Evolutionary conservation across 2,888 invertebrate species (phyloP).

Genomic region (Petrolisthes manimaculis): DNA sequence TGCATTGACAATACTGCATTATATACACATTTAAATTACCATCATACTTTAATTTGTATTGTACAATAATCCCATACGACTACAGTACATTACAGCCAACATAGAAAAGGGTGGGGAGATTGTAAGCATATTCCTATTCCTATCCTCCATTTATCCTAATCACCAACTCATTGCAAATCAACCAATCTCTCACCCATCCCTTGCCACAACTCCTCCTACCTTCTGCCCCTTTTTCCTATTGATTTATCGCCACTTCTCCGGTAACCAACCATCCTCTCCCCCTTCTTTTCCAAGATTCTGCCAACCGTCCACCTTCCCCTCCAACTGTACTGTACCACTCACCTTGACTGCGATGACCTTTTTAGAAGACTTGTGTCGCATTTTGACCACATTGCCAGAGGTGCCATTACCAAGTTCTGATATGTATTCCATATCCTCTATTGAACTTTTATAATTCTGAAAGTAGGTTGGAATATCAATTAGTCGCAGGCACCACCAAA

Average conservation of each 20-base stretch:
- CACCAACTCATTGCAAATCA: too few relatives aligned
- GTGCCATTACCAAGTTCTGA: constrained; percentile 94
- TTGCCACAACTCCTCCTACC: too few relatives aligned
- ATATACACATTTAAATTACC: neutral
- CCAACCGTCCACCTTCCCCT: too few relatives aligned
- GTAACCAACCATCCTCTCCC: too few relatives aligned
- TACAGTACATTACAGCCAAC: neutral
- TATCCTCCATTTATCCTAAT: too few relatives aligned
- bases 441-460: constrained; percentile 82
- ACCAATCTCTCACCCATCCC: too few relatives aligned
- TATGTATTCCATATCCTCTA: constrained; percentile 85
- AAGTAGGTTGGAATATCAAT: constrained; percentile 53
- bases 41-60: neutral
- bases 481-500: neutral
- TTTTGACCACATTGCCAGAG: constrained; percentile 97
- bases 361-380: constrained; percentile 88
- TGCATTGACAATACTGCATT: neutral
- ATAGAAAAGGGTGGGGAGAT: too few relatives aligned
- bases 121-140: too few relatives aligned
- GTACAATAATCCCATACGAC: neutral
- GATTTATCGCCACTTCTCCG: too few relatives aligned
- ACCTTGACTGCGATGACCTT: constrained; percentile 95
- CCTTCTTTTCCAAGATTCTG: too few relatives aligned
- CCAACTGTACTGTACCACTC: constrained; percentile 66
- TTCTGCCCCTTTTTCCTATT: too few relatives aligned